Evolutionary conservation across 2,888 invertebrate genomes (phyloP), one percentile per base, ranked within the genome.

Genomic region (Philereme transversata): DNA sequence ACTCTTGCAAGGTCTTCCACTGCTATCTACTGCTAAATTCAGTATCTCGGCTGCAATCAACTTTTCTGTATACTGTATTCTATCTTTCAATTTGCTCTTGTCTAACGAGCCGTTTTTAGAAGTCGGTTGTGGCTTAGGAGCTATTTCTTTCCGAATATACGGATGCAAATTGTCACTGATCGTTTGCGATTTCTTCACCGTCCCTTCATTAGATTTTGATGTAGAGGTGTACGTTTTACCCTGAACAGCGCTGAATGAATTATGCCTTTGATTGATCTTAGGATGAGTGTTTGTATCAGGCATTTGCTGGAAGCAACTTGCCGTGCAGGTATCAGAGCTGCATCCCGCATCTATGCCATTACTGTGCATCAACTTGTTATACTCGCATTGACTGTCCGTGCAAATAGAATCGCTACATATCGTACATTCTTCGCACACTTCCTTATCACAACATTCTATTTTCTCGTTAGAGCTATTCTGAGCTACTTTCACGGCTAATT

Each of bases 401-500:
- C 92, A 92, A 72, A 92, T 92, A 40, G 92, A 88, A 68, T 92
- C 92, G 67, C 92, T 92, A 76, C 92, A 92, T 71, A 91, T 92
- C 41, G 90, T 90, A 70, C 92, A 92, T 74, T 92, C 90, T 74
- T 92, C 91, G 67, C 92, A 92, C 43, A 91, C 84, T 77, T 90
- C 90, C 74, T 92, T 92, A 81, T 92, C 92, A 81, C 93, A 92
- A 75, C 92, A 93, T 77, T 93, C 92, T 69, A 92, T 90, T 82
- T 91, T 91, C 70, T 92, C 92, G 61, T 84, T 85, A 4, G 90
- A 83, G 75, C 81, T 87, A 74, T 71, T 87, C 75, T 88, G 88
- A 64, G 90, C 79, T 51, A 88, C 87, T 81, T 93, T 93, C 4
- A 93, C 90, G 4, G 93, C 94, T 67, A 96, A 90, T 79, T 95